These are phyloP conservation scores for Drosophila pseudoobscura DNA, from an alignment of 1,140 invertebrate species.

Conservation along the genomic window DNA sequence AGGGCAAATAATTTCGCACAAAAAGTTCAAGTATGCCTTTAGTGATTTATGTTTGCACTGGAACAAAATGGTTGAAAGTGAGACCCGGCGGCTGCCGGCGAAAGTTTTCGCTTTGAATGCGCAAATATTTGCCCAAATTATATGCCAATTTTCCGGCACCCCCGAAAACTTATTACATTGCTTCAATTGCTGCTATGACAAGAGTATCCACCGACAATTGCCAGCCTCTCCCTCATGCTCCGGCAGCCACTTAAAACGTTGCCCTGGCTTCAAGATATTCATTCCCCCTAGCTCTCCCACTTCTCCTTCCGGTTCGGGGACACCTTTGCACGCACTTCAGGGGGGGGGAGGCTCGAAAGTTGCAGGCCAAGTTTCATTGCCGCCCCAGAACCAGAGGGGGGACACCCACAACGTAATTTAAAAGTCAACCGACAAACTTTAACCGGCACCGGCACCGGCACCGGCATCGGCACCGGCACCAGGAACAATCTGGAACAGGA, in stretches of 20 bases:
- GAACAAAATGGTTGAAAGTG: slow-evolving; percentile 9
- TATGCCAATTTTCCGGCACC: slow-evolving; percentile 12
- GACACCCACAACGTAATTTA: slow-evolving; percentile 48
- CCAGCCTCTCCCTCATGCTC: slow-evolving; percentile 3
- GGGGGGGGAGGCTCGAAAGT: slow-evolving; percentile 13
- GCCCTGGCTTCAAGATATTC: slow-evolving; percentile 1
- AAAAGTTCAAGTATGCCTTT: slow-evolving; percentile 24
- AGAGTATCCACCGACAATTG: slow-evolving; percentile 27
- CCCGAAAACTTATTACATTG: slow-evolving; percentile 14
- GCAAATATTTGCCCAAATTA: slow-evolving; percentile 31
- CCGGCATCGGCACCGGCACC: slow-evolving; percentile 3
- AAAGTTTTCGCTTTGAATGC: slow-evolving; percentile 12
- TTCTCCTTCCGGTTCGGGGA: background rate
- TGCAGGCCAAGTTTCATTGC: slow-evolving; percentile 31
- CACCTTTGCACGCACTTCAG: slow-evolving; percentile 10
- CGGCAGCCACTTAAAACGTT: slow-evolving; percentile 1
- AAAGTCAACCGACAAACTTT: slow-evolving; percentile 65
- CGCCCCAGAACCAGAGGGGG: background rate
- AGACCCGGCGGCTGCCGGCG: too few relatives aligned
- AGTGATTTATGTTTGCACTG: slow-evolving; percentile 17
- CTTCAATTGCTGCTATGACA: slow-evolving; percentile 19
- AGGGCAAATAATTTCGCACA: slow-evolving; percentile 26
- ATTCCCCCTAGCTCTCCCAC: background rate
- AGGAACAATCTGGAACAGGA: slow-evolving; percentile 15
- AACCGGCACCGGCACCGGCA: slow-evolving; percentile 45